Conservation (phyloP, 1,140 invertebrate species). For the Phthorimaea operculella region DNA sequence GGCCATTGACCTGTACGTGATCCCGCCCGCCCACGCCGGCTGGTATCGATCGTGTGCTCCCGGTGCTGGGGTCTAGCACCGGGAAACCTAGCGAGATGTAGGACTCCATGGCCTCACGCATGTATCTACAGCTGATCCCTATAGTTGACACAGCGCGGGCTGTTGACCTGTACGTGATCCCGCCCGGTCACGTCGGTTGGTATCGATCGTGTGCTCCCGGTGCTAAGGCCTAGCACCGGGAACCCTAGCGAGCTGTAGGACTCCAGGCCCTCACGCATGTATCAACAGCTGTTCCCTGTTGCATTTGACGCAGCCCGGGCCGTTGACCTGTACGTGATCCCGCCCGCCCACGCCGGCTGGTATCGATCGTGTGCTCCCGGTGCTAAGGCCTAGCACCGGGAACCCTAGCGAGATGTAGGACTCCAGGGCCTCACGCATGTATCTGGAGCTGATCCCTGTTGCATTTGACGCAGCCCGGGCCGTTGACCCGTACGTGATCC, state of each 20-base stretch:
- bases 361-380: slow-evolving; percentile 17
- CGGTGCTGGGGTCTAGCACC: neutral
- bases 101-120: too few relatives aligned
- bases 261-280: too few relatives aligned
- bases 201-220: slow-evolving; percentile 17
- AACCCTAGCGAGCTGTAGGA: neutral
- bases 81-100: neutral
- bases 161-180: slow-evolving; percentile 12
- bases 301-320: slow-evolving; percentile 11
- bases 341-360: slow-evolving; percentile 19
- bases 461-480: too few relatives aligned
- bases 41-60: slow-evolving; percentile 18
- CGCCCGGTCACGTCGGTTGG: slow-evolving; percentile 18
- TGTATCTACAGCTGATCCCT: too few relatives aligned
- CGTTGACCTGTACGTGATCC: slow-evolving; percentile 12
- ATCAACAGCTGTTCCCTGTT: too few relatives aligned
- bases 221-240: neutral
- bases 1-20: slow-evolving; percentile 13
- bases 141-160: slow-evolving; percentile 10
- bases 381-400: neutral
- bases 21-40: slow-evolving; percentile 19
- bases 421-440: too few relatives aligned
- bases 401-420: neutral
- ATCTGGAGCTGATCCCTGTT: too few relatives aligned
- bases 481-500: too few relatives aligned